These are phyloP conservation scores for Drosophila emarginata DNA, from an alignment of 2,888 invertebrate species.

Conservation along the genomic window DNA sequence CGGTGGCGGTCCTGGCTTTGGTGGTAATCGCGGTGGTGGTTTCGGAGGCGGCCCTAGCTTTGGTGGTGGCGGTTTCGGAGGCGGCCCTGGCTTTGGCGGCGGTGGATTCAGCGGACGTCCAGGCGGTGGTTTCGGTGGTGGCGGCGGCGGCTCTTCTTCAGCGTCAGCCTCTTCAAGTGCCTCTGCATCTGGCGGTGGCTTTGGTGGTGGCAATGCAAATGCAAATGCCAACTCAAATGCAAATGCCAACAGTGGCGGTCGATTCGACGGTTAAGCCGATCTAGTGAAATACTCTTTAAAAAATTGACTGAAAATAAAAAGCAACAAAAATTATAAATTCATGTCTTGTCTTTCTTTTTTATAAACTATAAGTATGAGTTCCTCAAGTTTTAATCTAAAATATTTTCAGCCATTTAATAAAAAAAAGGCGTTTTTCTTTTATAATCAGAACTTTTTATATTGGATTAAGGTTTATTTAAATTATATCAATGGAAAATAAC, in stretches of 20 bases:
- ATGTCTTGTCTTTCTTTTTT: neutral
- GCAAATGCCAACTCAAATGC: slow-evolving; percentile 32
- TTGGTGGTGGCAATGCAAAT: slow-evolving; percentile 29
- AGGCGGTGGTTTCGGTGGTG: slow-evolving; percentile 19
- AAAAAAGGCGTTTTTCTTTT: too few species aligned
- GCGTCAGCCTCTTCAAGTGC: slow-evolving; percentile 38
- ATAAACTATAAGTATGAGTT: too few species aligned
- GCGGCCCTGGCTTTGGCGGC: slow-evolving; percentile 13
- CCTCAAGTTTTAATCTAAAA: too few species aligned
- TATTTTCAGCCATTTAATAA: too few species aligned
- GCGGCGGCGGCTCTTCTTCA: slow-evolving; percentile 20
- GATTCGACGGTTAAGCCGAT: slow-evolving; percentile 31
- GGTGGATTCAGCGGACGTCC: slow-evolving; percentile 12
- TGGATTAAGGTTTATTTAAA: too few species aligned
- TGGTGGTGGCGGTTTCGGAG: slow-evolving; percentile 13
- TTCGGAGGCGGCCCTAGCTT: slow-evolving; percentile 13
- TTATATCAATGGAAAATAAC: too few species aligned
- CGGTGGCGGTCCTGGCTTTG: neutral
- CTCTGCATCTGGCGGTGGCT: slow-evolving; percentile 13
- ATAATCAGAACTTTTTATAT: too few species aligned
- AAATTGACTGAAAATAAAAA: slow-evolving; percentile 42
- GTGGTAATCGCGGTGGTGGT: slow-evolving; percentile 8
- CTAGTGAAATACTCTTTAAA: slow-evolving; percentile 16
- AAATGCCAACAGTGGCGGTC: neutral
- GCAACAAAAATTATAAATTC: slow-evolving; percentile 11